Evolutionary conservation across 2,797 vertebrate genomes (phyloP).

Genomic region (Salarias fasciatus): DNA sequence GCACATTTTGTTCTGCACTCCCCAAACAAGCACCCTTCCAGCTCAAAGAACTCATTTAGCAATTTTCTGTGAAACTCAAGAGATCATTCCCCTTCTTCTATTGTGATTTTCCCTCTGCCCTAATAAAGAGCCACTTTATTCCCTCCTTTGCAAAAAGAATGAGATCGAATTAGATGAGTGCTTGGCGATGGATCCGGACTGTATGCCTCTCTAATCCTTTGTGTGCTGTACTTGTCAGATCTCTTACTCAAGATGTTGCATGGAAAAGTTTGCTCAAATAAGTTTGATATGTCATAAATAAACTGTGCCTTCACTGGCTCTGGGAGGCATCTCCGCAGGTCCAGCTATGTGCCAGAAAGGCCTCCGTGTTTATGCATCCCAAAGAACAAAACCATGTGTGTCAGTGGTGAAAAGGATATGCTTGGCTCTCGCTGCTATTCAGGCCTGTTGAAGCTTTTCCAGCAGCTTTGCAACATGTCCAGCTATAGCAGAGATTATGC

Average conservation of each 20-base stretch:
- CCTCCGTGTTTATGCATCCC: conserved; percentile 28
- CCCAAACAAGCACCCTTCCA: conserved; percentile 30
- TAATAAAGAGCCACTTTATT: conserved; percentile 46
- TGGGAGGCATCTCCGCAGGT: conserved; percentile 25
- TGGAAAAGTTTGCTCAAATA: conserved; percentile 29
- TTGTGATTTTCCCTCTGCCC: conserved; percentile 22
- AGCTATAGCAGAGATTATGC: conserved; percentile 12
- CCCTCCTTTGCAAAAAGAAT: conserved; percentile 18
- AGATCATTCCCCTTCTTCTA: conserved; percentile 7
- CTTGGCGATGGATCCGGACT: conserved; percentile 22
- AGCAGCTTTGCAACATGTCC: conserved; percentile 18
- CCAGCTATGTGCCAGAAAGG: conserved; percentile 28
- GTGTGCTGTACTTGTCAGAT: conserved; percentile 4
- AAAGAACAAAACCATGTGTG: conserved; percentile 23
- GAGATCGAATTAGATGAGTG: conserved; percentile 23
- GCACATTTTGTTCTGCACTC: conserved; percentile 27
- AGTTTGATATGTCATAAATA: conserved; percentile 40
- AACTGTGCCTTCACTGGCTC: conserved; percentile 23
- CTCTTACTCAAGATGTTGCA: conserved; percentile 7
- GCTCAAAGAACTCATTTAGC: conserved; percentile 30
- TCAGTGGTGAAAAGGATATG: conserved; percentile 32
- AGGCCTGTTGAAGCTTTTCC: conserved; percentile 6
- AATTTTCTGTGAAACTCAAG: conserved; percentile 28
- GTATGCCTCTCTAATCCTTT: conserved; percentile 6
- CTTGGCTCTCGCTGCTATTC: conserved; percentile 28